Evolutionary conservation across 2,797 vertebrate genomes (phyloP), one percentile per base, ranked within the genome.

Genomic region (Atherinosoma microstoma): DNA sequence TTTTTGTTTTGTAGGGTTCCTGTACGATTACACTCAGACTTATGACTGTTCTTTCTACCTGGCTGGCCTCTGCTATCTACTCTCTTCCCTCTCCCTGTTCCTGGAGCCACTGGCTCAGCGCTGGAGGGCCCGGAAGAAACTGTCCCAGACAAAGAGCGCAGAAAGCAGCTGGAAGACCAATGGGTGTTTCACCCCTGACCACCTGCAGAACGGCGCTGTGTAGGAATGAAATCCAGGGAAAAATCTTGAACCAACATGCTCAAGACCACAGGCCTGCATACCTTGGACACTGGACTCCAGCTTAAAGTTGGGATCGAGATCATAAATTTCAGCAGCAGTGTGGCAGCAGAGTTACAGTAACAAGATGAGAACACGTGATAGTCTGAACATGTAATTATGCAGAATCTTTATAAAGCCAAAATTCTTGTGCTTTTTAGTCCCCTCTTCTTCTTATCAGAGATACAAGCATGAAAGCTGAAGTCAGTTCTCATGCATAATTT

Each of bases 21-120:
- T 98, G 73, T 95, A 97, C 0, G 97, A 99, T 90, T 95, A 96
- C 93, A 99, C 95, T 3, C 95, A 94, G 91, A 98, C 96, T 0
- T 98, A 98, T 2, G 92, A 89, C 75, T 95, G 95, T 71, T 99
- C 97, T 24, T 99, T 98, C 93, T 96, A 97, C 93, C 93, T 98
- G 67, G 96, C 97, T 0, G 96, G 97, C 13, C 91, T 93, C 65
- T 98, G 97, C 73, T 97, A 96, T 84, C 94, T 98, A 67, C 84
- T 98, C 64, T 97, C 97, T 16, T 96, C 97, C 0, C 5, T 96
- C 18, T 96, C 97, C 9, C 92, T 98, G 75, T 96, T 97, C 94
- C 82, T 98, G 40, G 95, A 98, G 90, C 97, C 97, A 1, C 67
- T 94, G 53, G 96, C 95, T 59, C 95, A 94, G 80, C 95, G 84